Evolutionary conservation across 2,888 invertebrate species (phyloP).

Genomic region (Cancer borealis): DNA sequence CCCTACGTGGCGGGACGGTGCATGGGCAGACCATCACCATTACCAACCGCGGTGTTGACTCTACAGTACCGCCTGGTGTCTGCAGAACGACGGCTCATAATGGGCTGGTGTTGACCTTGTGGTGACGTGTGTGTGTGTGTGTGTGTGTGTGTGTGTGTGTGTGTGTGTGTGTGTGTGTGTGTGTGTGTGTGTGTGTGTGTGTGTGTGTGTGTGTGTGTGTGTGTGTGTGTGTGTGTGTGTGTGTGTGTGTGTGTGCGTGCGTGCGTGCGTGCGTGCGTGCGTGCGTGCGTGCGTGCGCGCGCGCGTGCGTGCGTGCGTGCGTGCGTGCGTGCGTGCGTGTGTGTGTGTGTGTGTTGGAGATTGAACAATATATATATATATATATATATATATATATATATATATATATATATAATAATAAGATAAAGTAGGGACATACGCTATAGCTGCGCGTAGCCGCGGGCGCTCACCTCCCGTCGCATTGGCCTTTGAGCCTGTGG

Average conservation of each 20-base stretch:
- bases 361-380: slow-evolving; percentile 42
- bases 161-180: slow-evolving; percentile 48
- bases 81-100: slow-evolving; percentile 11
- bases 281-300: not conserved
- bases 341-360: too few relatives aligned
- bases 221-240: slow-evolving; percentile 17
- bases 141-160: slow-evolving; percentile 51
- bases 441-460: not conserved
- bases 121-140: slow-evolving; percentile 1
- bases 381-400: slow-evolving; percentile 53
- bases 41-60: not conserved
- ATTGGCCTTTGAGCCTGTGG: too few relatives aligned
- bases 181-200: slow-evolving; percentile 38
- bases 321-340: too few relatives aligned
- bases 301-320: not conserved
- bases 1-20: not conserved
- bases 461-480: too few relatives aligned
- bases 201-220: slow-evolving; percentile 21
- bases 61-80: not conserved
- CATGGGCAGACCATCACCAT: not conserved
- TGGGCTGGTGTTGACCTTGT: slow-evolving; percentile 27
- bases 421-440: too few relatives aligned
- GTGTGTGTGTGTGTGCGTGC: too few relatives aligned
- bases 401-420: slow-evolving; percentile 55
- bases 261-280: too few relatives aligned